Evolutionary conservation across 30 jellyfish, hydroid and myxozoan genomes (phyloP).

Genomic region (Pelagia noctiluca): DNA sequence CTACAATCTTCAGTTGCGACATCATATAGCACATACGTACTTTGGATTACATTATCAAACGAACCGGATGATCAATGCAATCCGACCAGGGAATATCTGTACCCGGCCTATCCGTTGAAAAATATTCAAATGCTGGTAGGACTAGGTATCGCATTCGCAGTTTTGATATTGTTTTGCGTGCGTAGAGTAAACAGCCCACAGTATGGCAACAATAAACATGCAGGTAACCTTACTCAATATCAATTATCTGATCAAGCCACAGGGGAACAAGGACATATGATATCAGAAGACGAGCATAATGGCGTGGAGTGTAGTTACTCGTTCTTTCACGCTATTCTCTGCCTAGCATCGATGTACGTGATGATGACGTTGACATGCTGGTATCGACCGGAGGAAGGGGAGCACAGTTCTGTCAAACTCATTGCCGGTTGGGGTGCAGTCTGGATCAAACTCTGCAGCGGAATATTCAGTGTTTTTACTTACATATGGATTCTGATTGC

Average conservation of each 20-base stretch:
- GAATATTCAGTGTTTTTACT: slow-evolving; percentile 90
- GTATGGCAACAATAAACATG: slow-evolving; percentile 75
- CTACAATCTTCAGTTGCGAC: slow-evolving; percentile 92
- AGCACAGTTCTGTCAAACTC: slow-evolving; percentile 80
- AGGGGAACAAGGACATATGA: background rate
- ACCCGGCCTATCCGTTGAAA: slow-evolving; percentile 82
- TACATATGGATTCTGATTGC: slow-evolving; percentile 97
- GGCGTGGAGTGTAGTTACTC: slow-evolving; percentile 96
- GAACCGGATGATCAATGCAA: slow-evolving; percentile 95
- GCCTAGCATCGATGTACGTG: slow-evolving; percentile 72
- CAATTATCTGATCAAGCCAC: no score
- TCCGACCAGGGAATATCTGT: slow-evolving; percentile 81
- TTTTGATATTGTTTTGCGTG: slow-evolving; percentile 52
- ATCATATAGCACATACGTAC: slow-evolving; percentile 81
- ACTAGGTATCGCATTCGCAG: slow-evolving; percentile 55
- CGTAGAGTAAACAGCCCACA: slow-evolving; percentile 84
- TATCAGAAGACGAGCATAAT: slow-evolving; percentile 75
- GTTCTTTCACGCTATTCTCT: slow-evolving; percentile 65
- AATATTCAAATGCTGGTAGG: slow-evolving; percentile 81
- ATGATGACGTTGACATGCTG: slow-evolving; percentile 97
- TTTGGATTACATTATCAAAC: slow-evolving; percentile 87
- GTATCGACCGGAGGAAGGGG: slow-evolving; percentile 98
- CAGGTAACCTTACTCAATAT: no score
- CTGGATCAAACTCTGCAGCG: slow-evolving; percentile 96
- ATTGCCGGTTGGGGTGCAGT: slow-evolving; percentile 99